Conservation (phyloP, 2,797 vertebrate species). For the Falco novaeseelandiae region DNA sequence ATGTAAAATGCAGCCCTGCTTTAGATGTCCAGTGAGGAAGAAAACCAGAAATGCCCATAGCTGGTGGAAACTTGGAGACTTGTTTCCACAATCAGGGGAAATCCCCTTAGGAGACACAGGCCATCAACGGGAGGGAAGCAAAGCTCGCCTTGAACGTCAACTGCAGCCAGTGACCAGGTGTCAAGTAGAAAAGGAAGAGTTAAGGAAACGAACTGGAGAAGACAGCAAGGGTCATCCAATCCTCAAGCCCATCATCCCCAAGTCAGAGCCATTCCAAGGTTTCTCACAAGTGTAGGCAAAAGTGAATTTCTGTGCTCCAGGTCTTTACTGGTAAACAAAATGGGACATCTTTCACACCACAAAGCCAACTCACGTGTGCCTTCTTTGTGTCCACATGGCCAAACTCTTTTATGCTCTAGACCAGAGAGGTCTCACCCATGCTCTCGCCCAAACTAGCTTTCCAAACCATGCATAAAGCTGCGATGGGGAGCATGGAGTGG, state of each 20-base stretch:
- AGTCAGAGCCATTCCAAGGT: not conserved
- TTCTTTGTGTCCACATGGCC: not conserved
- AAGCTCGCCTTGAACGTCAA: not conserved
- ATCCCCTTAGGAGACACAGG: not conserved
- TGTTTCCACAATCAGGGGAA: not conserved
- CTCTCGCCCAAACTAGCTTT: not conserved
- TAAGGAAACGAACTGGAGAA: not conserved
- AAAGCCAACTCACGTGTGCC: not conserved
- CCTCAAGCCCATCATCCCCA: no score
- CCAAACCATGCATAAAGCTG: not conserved
- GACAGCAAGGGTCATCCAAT: not conserved
- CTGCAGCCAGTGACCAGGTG: not conserved
- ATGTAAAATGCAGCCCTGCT: not conserved
- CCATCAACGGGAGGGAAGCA: not conserved
- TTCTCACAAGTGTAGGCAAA: not conserved
- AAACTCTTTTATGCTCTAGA: not conserved
- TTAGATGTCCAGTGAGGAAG: not conserved
- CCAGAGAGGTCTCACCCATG: not conserved
- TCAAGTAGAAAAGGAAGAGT: not conserved
- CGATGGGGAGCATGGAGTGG: not conserved
- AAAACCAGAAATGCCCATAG: not conserved
- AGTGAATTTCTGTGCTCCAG: not conserved
- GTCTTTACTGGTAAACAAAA: not conserved
- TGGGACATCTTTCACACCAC: not conserved
- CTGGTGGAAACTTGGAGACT: not conserved